Conservation (phyloP, 35 echinoderm and acorn worm genomes). For the Ophiothrix spiculata region DNA sequence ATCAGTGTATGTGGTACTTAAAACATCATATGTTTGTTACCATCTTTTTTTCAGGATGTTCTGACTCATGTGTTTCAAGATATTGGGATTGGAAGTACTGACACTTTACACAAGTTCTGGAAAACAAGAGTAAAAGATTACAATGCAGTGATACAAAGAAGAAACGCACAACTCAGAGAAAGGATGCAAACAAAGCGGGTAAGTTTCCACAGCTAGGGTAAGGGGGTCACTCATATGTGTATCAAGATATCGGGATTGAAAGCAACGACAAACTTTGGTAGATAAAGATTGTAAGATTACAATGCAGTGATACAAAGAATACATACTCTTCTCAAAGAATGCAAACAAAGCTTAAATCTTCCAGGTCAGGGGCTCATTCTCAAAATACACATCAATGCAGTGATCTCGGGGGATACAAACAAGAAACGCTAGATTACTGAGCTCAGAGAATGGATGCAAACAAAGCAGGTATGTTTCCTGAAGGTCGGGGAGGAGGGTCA, state of each 20-base stretch:
- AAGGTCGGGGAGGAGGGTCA: not conserved
- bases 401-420: not conserved
- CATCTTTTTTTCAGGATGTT: slow-evolving; percentile 57
- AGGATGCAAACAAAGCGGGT: slow-evolving; percentile 52
- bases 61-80: slow-evolving; percentile 86
- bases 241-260: slow-evolving; percentile 76
- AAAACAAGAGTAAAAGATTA: slow-evolving; percentile 76
- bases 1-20: no score
- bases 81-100: slow-evolving; percentile 60
- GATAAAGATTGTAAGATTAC: slow-evolving; percentile 68
- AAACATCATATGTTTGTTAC: no score
- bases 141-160: slow-evolving; percentile 49
- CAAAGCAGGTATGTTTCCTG: slow-evolving; percentile 31
- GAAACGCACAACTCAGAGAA: slow-evolving; percentile 51
- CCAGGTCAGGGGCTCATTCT: not conserved
- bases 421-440: slow-evolving; percentile 30
- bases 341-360: not conserved
- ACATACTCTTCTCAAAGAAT: no score
- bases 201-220: not conserved
- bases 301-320: slow-evolving; percentile 36
- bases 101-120: slow-evolving; percentile 81
- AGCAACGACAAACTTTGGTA: slow-evolving; percentile 75
- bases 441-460: slow-evolving; percentile 52
- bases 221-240: not conserved
- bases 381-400: not conserved